These are phyloP conservation scores for Sebastes melanostomus DNA, from an alignment of 2,797 vertebrate genomes.

Conservation along the genomic window DNA sequence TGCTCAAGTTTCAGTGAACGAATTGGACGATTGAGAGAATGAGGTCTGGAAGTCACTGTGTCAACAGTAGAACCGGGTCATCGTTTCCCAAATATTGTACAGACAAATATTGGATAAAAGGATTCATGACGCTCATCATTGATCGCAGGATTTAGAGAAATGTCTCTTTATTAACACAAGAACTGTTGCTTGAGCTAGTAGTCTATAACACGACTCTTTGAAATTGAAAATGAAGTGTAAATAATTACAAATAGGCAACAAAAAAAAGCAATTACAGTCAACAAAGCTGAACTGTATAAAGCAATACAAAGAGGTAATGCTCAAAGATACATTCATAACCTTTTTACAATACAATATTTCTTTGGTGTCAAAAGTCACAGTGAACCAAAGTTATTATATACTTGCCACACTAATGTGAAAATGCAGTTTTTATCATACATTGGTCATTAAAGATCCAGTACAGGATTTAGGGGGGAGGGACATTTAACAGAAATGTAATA, in stretches of 20 bases:
- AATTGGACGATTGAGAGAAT: background rate
- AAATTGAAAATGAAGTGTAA: background rate
- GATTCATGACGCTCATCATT: background rate
- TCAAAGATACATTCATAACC: background rate
- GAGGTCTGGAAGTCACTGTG: conserved; percentile 5
- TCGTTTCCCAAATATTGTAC: background rate
- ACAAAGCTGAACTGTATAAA: background rate
- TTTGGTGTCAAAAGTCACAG: background rate
- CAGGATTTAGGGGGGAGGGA: background rate
- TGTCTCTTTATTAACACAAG: background rate
- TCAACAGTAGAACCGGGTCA: conserved; percentile 24
- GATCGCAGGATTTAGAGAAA: background rate
- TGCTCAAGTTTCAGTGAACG: background rate
- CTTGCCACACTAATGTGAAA: background rate
- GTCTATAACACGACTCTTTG: background rate
- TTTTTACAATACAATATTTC: background rate
- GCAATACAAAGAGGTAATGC: background rate
- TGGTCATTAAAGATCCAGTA: background rate
- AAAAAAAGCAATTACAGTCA: background rate
- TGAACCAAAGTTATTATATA: background rate
- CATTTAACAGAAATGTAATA: background rate
- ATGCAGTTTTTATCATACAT: background rate
- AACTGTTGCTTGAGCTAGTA: background rate
- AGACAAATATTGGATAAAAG: background rate
- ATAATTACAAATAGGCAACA: background rate